These are phyloP conservation scores for Anarrhichthys ocellatus DNA, from an alignment of 2,113 vertebrate genomes.

Conservation along the genomic window DNA sequence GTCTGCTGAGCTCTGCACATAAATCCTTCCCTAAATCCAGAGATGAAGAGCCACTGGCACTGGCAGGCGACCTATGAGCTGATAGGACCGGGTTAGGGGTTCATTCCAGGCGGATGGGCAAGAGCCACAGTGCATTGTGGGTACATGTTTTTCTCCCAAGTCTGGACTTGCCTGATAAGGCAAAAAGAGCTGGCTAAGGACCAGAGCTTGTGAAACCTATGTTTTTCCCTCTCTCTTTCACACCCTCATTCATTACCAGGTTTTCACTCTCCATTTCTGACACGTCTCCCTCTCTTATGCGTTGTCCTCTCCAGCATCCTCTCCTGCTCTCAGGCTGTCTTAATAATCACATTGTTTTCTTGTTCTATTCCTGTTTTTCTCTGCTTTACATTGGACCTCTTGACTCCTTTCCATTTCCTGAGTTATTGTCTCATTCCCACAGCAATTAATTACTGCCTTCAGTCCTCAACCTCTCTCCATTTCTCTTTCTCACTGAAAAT, in stretches of 20 bases:
- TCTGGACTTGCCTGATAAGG: constrained; percentile 78
- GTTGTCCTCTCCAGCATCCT: constrained; percentile 5
- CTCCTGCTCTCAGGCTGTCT: constrained; percentile 9
- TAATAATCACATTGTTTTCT: constrained; percentile 33
- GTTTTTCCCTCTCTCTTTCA: constrained; percentile 35
- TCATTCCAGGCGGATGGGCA: constrained; percentile 54
- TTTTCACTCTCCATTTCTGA: constrained; percentile 47
- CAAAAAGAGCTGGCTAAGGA: constrained; percentile 69
- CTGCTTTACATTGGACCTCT: constrained; percentile 34
- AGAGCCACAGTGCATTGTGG: constrained; percentile 65
- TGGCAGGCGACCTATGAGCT: constrained; percentile 58
- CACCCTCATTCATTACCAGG: constrained; percentile 47
- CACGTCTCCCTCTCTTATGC: constrained; percentile 37
- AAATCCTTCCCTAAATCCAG: constrained; percentile 34
- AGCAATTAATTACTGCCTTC: constrained; percentile 54
- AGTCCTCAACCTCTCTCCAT: constrained; percentile 14
- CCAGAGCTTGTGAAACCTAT: constrained; percentile 58
- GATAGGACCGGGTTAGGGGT: constrained; percentile 63
- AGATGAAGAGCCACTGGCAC: constrained; percentile 47
- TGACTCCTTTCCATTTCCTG: constrained; percentile 12
- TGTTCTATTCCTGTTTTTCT: constrained; percentile 29
- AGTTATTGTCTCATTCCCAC: constrained; percentile 36
- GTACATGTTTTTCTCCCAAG: constrained; percentile 52
- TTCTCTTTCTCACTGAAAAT: constrained; percentile 43
- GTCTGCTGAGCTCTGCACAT: constrained; percentile 11